Evolutionary conservation across 2,113 vertebrate genomes (phyloP).

Genomic region (Cyprinodon tularosa): DNA sequence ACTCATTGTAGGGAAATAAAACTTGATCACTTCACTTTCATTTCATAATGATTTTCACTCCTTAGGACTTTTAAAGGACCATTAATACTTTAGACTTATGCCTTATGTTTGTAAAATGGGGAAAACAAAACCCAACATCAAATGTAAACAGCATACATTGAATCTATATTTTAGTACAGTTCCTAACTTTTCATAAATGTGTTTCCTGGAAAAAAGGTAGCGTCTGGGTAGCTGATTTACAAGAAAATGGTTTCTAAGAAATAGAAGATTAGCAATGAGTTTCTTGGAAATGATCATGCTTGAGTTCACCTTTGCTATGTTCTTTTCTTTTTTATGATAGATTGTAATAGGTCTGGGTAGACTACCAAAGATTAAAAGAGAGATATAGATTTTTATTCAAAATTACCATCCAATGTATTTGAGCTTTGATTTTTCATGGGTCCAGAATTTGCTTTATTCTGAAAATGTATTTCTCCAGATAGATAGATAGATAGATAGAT

Average conservation of each 20-base stretch:
- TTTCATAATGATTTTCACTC: slow-evolving; percentile 4
- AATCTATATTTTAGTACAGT: slow-evolving; percentile 1
- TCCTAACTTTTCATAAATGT: not conserved
- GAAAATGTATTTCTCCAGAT: too few species aligned
- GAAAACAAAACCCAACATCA: slow-evolving; percentile 7
- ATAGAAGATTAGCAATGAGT: slow-evolving; percentile 4
- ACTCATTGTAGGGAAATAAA: slow-evolving; percentile 35
- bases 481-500: too few species aligned
- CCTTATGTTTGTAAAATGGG: slow-evolving; percentile 27
- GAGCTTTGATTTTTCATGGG: not conserved
- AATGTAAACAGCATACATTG: not conserved
- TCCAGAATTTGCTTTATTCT: too few species aligned
- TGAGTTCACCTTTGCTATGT: not conserved
- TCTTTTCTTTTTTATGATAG: not conserved
- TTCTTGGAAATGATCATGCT: slow-evolving; percentile 3
- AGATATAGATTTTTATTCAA: not conserved
- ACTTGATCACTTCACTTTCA: slow-evolving; percentile 33
- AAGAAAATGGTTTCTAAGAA: slow-evolving; percentile 2
- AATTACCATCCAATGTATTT: not conserved
- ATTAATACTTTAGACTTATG: slow-evolving; percentile 5
- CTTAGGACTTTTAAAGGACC: not conserved
- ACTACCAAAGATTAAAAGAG: not conserved
- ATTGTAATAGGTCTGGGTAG: not conserved
- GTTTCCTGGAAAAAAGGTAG: not conserved
- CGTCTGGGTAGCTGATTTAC: not conserved